A percentile compares a stretch with the other conserved stretches of the same genome.
phyloP scores from a whole-genome alignment of 2,888 invertebrate species.

The Drosophila mayaguana region DNA sequence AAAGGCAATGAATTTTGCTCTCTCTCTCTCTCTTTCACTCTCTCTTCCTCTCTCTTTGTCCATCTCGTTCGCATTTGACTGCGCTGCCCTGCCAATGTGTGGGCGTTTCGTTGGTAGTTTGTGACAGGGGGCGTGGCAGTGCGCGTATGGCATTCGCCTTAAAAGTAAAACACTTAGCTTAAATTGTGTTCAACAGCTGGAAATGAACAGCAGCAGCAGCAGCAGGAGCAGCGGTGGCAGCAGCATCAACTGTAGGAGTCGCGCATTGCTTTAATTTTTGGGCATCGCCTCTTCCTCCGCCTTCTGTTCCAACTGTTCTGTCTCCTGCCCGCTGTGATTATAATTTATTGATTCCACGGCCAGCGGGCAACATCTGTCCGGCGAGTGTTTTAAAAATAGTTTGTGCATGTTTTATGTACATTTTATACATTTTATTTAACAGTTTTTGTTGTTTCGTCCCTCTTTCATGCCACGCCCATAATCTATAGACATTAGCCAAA shows the following conservation, averaged over 20 bases:
- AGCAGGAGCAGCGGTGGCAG: neutral
- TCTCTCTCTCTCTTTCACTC: neutral
- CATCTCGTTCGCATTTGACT: constrained; percentile 23
- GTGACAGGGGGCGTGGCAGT: constrained; percentile 50
- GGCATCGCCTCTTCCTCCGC: neutral
- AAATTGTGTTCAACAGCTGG: constrained; percentile 79
- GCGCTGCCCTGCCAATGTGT: constrained; percentile 45
- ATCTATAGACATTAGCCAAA: constrained; percentile 48
- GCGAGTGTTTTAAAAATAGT: constrained; percentile 47
- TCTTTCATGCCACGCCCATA: neutral
- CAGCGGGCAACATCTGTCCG: constrained; percentile 57
- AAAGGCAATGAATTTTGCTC: constrained; percentile 78
- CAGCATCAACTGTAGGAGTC: neutral
- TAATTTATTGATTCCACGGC: constrained; percentile 65
- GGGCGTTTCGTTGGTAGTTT: constrained; percentile 32
- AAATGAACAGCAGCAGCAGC: constrained; percentile 51
- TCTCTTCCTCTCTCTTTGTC: neutral
- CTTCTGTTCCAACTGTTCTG: neutral
- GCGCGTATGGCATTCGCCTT: constrained; percentile 31
- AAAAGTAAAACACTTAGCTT: constrained; percentile 72
- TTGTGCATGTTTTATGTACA: constrained; percentile 55
- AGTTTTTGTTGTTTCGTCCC: neutral
- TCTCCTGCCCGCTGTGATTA: constrained; percentile 45
- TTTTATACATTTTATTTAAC: constrained; percentile 39
- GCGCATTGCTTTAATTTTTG: constrained; percentile 52